Conservation (phyloP, 2,888 invertebrate species). For the Sicus ferrugineus region DNA sequence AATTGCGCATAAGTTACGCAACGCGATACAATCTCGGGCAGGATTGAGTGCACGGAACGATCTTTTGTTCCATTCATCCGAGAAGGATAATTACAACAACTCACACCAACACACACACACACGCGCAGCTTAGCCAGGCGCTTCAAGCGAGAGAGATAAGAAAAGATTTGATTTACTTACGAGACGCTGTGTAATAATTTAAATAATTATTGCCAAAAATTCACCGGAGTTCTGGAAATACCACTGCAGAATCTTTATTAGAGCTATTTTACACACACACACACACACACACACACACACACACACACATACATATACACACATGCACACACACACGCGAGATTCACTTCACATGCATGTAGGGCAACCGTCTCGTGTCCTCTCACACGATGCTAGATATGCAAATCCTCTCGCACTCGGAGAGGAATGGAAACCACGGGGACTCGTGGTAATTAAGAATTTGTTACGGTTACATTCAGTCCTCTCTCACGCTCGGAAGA, state of each 20-base stretch:
- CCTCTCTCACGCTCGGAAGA: no score
- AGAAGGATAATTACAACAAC: no score
- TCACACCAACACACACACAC: neutral
- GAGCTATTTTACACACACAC: slow-evolving; percentile 4
- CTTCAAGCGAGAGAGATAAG: slow-evolving; percentile 19
- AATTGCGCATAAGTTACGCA: slow-evolving; percentile 30
- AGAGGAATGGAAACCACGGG: slow-evolving; percentile 21
- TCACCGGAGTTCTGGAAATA: no score
- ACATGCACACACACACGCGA: no score
- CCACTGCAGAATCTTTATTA: slow-evolving; percentile 27
- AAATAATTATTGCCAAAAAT: slow-evolving; percentile 38
- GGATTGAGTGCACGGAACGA: neutral
- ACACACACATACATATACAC: neutral
- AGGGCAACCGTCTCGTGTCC: no score
- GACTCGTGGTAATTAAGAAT: slow-evolving; percentile 29
- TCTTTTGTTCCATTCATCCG: neutral
- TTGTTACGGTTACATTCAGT: slow-evolving; percentile 32
- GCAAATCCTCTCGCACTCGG: slow-evolving; percentile 12
- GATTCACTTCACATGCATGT: neutral
- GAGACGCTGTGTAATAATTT: slow-evolving; percentile 41
- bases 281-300: slow-evolving; percentile 19
- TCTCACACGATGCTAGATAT: no score
- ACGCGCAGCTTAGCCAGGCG: neutral
- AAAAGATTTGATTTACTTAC: slow-evolving; percentile 40
- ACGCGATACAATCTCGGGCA: slow-evolving; percentile 22